These are phyloP conservation scores for Guaruba guarouba DNA, from an alignment of 2,113 vertebrate species.

Conservation along the genomic window DNA sequence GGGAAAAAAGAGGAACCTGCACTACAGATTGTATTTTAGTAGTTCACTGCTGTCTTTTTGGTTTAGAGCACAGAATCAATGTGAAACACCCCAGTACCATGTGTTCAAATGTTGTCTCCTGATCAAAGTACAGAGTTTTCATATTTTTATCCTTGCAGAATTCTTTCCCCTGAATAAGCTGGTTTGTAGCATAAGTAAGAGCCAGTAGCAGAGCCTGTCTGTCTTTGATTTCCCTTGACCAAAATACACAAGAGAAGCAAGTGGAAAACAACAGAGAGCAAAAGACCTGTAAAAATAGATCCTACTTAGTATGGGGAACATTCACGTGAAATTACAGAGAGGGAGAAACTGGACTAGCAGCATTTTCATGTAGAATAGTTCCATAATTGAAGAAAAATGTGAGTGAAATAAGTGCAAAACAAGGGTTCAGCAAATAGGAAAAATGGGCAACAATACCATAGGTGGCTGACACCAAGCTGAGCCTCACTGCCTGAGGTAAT, in stretches of 20 bases:
- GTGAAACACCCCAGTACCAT: background rate
- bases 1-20: background rate
- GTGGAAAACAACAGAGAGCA: background rate
- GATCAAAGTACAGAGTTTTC: background rate
- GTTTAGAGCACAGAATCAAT: background rate
- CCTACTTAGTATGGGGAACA: background rate
- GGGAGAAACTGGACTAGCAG: background rate
- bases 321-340: background rate
- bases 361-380: background rate
- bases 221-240: background rate
- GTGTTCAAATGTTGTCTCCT: background rate
- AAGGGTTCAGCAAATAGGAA: background rate
- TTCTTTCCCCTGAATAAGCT: background rate
- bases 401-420: background rate
- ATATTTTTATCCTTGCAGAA: background rate
- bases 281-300: background rate
- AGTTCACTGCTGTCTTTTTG: background rate
- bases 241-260: constrained; percentile 5
- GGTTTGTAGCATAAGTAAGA: background rate
- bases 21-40: background rate
- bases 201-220: background rate
- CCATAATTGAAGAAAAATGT: constrained; percentile 6
- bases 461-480: background rate
- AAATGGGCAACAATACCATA: background rate
- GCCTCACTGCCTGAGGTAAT: background rate